Evolutionary conservation across 2,113 vertebrate genomes (phyloP).

Genomic region (Murina feae): DNA sequence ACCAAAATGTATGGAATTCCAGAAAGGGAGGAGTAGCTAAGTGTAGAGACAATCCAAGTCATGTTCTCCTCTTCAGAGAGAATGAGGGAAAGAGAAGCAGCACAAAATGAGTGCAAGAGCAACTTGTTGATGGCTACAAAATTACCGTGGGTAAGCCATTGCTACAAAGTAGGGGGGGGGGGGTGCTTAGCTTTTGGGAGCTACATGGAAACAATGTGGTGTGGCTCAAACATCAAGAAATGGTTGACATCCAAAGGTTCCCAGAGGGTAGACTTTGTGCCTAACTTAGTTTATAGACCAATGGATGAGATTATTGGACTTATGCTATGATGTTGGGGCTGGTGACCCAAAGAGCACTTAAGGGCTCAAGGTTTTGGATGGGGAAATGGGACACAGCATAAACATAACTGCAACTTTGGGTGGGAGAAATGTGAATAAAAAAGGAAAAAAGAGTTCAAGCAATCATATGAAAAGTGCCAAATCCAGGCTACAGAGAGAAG

Average conservation of each 20-base stretch:
- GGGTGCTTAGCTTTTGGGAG: background rate
- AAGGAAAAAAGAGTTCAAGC: background rate
- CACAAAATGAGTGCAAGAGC: background rate
- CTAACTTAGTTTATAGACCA: background rate
- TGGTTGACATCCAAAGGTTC: background rate
- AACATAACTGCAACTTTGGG: background rate
- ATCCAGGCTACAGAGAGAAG: background rate
- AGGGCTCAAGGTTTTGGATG: background rate
- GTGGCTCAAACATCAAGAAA: background rate
- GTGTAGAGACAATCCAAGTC: background rate
- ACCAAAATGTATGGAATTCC: background rate
- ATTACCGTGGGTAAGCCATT: background rate
- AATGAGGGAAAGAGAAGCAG: background rate
- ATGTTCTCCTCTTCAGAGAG: background rate
- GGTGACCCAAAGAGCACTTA: background rate
- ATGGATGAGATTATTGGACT: background rate
- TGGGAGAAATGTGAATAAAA: background rate
- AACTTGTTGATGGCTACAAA: background rate
- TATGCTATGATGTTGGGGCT: background rate
- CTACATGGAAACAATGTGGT: background rate
- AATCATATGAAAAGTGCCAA: background rate
- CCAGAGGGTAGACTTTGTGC: background rate
- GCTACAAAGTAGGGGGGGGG: background rate
- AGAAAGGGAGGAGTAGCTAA: background rate
- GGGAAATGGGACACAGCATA: background rate